These are phyloP conservation scores for Andrena praecox DNA, from an alignment of 2,888 invertebrate genomes.

Conservation along the genomic window DNA sequence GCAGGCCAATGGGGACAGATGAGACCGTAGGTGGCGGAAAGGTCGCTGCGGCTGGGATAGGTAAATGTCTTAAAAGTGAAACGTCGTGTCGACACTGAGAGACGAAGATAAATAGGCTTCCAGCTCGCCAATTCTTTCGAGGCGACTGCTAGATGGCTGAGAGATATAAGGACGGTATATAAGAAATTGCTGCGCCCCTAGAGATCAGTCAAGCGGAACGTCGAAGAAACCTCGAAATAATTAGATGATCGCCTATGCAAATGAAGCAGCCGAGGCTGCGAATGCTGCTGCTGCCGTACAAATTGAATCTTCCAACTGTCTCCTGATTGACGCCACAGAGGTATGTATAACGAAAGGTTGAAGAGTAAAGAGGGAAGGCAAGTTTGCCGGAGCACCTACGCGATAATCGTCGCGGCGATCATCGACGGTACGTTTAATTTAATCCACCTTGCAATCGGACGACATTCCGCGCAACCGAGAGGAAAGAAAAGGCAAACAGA, in stretches of 20 bases:
- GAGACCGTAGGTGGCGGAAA: constrained; percentile 62
- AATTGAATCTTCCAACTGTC: neutral
- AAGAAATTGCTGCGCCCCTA: constrained; percentile 20
- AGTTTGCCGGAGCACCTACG: neutral
- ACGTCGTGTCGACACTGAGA: constrained; percentile 27
- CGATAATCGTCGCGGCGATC: constrained; percentile 35
- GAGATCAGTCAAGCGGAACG: neutral
- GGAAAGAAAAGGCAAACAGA: constrained; percentile 43
- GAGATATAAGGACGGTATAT: constrained; percentile 26
- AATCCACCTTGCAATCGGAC: constrained; percentile 47
- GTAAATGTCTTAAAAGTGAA: constrained; percentile 55
- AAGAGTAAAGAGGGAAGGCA: neutral
- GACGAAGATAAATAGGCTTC: constrained; percentile 53
- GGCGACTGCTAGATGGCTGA: neutral
- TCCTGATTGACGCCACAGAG: neutral
- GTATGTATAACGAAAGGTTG: neutral
- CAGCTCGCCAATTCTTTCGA: constrained; percentile 4
- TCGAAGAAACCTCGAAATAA: neutral
- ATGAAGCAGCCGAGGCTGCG: neutral
- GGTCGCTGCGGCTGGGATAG: constrained; percentile 53
- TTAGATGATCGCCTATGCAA: neutral
- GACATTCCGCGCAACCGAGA: constrained; percentile 22
- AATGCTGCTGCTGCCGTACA: neutral
- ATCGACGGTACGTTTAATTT: constrained; percentile 56
- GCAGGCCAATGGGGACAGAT: constrained; percentile 56